A percentile compares a stretch with the other conserved stretches of the same genome.
phyloP scores from a whole-genome alignment of 2,888 invertebrate species.

The Tethea ocularis region DNA sequence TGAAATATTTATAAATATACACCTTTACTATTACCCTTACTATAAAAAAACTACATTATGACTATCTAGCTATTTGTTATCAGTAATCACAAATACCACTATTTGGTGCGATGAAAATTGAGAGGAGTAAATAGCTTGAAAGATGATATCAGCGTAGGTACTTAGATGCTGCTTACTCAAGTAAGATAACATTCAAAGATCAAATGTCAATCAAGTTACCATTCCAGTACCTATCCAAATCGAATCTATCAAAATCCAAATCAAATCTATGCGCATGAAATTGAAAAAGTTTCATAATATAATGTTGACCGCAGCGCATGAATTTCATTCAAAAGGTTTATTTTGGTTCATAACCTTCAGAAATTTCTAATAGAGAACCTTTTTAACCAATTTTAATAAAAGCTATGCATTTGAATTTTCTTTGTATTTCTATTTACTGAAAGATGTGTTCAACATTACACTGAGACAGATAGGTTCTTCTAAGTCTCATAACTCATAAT shows the following conservation, averaged over 20 bases:
- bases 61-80: no score
- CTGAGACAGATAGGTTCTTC: no score
- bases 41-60: no score
- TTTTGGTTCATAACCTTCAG: not conserved
- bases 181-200: not conserved
- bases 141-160: not conserved
- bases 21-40: no score
- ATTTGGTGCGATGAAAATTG: no score
- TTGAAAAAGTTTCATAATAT: slow-evolving; percentile 2
- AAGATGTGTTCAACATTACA: no score
- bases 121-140: no score
- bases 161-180: not conserved
- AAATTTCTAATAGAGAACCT: not conserved
- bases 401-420: no score
- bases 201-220: not conserved
- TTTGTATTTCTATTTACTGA: no score
- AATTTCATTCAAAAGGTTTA: not conserved
- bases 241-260: not conserved
- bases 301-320: not conserved
- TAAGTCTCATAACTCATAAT: no score
- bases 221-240: not conserved
- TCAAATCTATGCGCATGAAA: not conserved
- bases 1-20: no score
- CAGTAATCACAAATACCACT: no score
- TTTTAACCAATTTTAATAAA: not conserved